Evolutionary conservation across 2,888 invertebrate genomes (phyloP).

Genomic region (Eupithecia inturbata): DNA sequence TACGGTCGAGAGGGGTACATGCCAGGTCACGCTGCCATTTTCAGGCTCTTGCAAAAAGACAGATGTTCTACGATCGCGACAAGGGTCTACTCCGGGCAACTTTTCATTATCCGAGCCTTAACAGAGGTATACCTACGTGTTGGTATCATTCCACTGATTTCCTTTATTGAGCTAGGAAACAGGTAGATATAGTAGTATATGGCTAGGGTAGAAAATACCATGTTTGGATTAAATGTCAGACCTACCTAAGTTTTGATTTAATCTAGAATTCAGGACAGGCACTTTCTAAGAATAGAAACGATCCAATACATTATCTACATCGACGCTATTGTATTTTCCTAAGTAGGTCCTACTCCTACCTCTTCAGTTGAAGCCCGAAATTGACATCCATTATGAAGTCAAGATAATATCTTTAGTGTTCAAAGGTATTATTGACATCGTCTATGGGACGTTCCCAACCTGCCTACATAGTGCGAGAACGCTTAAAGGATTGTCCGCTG

Average conservation of each 20-base stretch:
- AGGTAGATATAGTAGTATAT: not conserved
- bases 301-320: not conserved
- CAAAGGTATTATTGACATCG: constrained; percentile 42
- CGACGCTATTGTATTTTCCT: not conserved
- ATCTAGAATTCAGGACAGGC: not conserved
- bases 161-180: constrained; percentile 9
- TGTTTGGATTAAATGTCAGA: constrained; percentile 1
- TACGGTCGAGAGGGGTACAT: constrained; percentile 25
- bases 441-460: constrained; percentile 8
- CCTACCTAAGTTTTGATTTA: not conserved
- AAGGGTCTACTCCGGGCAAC: constrained; percentile 32
- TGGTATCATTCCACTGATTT: constrained; percentile 3
- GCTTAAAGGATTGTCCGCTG: constrained; percentile 67
- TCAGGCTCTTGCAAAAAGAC: constrained; percentile 29
- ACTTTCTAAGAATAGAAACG: not conserved
- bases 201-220: not conserved
- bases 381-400: constrained; percentile 15
- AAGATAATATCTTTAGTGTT: constrained; percentile 21
- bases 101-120: constrained; percentile 22
- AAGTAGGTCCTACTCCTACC: not conserved
- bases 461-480: constrained; percentile 37
- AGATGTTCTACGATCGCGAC: constrained; percentile 33
- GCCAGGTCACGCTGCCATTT: constrained; percentile 30
- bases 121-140: not conserved
- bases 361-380: not conserved